phyloP scores from a whole-genome alignment of 2,797 vertebrate genomes.

The Helicolenus hilgendorfi region DNA sequence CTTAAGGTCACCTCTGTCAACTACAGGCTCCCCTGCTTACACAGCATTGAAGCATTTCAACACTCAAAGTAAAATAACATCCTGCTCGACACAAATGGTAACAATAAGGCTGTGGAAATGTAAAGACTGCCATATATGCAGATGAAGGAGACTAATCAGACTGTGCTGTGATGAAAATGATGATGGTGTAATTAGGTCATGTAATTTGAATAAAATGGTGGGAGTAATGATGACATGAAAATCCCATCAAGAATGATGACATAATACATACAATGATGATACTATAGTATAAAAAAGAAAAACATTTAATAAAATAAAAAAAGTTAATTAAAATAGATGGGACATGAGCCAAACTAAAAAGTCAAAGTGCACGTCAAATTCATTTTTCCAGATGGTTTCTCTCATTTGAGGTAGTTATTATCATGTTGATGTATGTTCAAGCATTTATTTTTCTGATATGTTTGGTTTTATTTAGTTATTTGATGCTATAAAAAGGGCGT shows the following conservation, averaged over 20 bases:
- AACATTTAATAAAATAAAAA: too few relatives aligned
- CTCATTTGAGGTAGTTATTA: too few relatives aligned
- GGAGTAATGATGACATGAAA: background rate
- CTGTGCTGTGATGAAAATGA: background rate
- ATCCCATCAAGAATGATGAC: background rate
- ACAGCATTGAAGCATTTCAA: conserved; percentile 24
- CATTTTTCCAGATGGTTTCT: too few relatives aligned
- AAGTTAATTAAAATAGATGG: too few relatives aligned
- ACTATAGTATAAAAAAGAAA: too few relatives aligned
- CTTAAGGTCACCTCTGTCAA: conserved; percentile 61
- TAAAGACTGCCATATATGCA: too few relatives aligned
- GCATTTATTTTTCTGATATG: too few relatives aligned
- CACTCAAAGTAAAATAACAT: background rate
- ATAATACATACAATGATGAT: background rate
- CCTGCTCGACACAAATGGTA: background rate
- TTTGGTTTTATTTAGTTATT: too few relatives aligned
- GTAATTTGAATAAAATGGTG: background rate
- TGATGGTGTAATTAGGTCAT: background rate
- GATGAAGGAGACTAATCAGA: background rate
- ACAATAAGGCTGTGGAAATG: background rate
- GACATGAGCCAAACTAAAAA: too few relatives aligned
- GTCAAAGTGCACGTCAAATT: too few relatives aligned
- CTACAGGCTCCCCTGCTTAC: conserved; percentile 27
- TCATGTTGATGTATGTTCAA: too few relatives aligned
- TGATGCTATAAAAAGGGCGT: too few relatives aligned